Evolutionary conservation across 30 jellyfish, hydroid and myxozoan species (phyloP), one percentile per base, ranked within the genome.

Genomic region (Phacellophora camtschatica): DNA sequence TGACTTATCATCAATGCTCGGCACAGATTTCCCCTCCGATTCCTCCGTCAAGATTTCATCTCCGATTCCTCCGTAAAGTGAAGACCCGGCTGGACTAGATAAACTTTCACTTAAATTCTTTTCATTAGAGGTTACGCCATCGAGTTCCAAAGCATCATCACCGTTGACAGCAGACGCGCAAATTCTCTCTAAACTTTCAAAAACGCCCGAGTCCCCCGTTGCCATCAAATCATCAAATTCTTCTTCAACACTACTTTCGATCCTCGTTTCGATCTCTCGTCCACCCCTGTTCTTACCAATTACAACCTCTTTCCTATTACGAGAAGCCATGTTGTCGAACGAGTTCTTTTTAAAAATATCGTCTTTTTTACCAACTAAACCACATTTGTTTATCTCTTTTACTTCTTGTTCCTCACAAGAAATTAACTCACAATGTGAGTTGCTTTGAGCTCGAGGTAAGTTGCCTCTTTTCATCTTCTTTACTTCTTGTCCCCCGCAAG

Each of bases 121-220:
- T 28, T 46, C 61, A 11, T 28, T 28, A 46, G 20, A 46, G 20
- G 20, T 11, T 16, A 6, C 61, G 20, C 2, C 24, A 9, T 11
- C 20, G n/a, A n/a, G n/a, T n/a, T n/a, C n/a, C n/a, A 23, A 23
- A 46, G 20, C 5, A 46, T 46, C 27, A 46, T 46, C 61, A 23
- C 20, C 7, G 25, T 0, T 46, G 20, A 15, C 10, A 5, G 18
- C 32, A 4, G 13, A 45, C 33, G 15, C 25, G 36, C 6, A 20
- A 5, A 34, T 11, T 5, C 28, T 59, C 27, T 18, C 58, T 25
- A 65, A 30, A 49, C 27, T 0, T 18, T 22, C 84, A 48, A 71
- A 71, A 0, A 71, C 84, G 0, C 84, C 84, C 9, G 84, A 71
- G 50, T 71, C 84, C 5, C 53, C 84, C n/a, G 84, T 45, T 1